Evolutionary conservation across 2,888 invertebrate genomes (phyloP), one percentile per base, ranked within the genome.

Genomic region (Zygaena filipendulae): DNA sequence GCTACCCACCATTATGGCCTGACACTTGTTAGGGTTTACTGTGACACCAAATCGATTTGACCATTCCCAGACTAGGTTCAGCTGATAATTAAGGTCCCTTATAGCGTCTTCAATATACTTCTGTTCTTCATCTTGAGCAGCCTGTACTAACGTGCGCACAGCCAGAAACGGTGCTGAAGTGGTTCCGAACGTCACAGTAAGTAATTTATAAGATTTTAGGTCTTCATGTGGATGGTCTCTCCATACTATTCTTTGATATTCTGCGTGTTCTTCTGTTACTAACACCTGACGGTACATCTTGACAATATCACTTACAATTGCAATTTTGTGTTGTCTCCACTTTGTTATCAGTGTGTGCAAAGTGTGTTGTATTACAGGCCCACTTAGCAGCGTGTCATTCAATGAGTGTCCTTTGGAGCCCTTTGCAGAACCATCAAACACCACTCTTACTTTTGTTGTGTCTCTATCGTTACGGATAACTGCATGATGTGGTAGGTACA

Each of bases 161-260:
- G n/a, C n/a, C n/a, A n/a, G n/a, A n/a, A n/a, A n/a, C n/a, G n/a
- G n/a, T n/a, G n/a, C n/a, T n/a, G n/a, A n/a, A n/a, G n/a, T n/a
- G n/a, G n/a, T 42, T 2, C 42, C 44, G 25, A 45, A 44, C 0
- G 42, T 45, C 5, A 46, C 35, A 4, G 30, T 25, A 3, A 33
- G n/a, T 8, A 45, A 16, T 18, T 30, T 22, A 10, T 37, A 43
- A 16, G 38, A 23, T 27, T 42, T 18, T 6, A 40, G 21, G 3
- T 23, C 8, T 6, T 23, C 25, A 4, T n/a, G n/a, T n/a, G 23
- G 9, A 11, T 29, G 4, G 11, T 26, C 25, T 20, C 27, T 10
- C 35, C 35, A 32, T 16, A 35, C 4, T 13, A 35, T 16, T 5
- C 35, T 23, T 14, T 35, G 35, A n/a, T n/a, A 25, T 7, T 29